phyloP scores from a whole-genome alignment of 2,888 invertebrate species.

The Athetis lepigone region DNA sequence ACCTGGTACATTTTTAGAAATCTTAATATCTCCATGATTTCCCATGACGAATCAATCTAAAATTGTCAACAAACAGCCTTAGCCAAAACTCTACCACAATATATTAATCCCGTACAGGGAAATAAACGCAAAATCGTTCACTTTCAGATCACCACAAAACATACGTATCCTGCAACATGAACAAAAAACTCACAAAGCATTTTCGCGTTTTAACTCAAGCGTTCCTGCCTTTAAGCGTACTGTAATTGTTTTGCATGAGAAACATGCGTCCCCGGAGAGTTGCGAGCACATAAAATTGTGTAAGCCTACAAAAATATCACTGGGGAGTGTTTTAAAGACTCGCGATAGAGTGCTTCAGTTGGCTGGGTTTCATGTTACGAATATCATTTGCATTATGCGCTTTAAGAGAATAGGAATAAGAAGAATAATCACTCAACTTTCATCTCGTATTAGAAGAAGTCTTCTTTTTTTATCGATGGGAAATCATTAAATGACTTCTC shows the following conservation, averaged over 20 bases:
- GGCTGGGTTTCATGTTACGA: constrained; percentile 24
- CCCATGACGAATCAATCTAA: too few relatives aligned
- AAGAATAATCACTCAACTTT: constrained; percentile 17
- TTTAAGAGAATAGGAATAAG: constrained; percentile 8
- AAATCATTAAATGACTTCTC: too few relatives aligned
- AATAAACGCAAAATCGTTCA: too few relatives aligned
- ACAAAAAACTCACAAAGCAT: constrained; percentile 59
- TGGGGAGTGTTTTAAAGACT: constrained; percentile 60
- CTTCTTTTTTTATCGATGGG: too few relatives aligned
- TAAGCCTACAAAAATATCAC: constrained; percentile 58
- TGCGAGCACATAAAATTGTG: constrained; percentile 58
- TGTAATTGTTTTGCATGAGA: constrained; percentile 65
- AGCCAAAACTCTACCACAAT: not conserved
- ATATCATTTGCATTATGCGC: not conserved
- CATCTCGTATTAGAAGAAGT: too few relatives aligned
- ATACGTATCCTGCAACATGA: constrained; percentile 18
- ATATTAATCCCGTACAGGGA: too few relatives aligned
- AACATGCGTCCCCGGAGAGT: constrained; percentile 56
- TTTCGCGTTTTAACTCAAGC: constrained; percentile 58
- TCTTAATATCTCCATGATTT: too few relatives aligned
- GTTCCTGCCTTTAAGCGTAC: constrained; percentile 59
- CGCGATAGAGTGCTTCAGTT: constrained; percentile 38
- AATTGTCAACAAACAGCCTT: not conserved
- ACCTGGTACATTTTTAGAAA: too few relatives aligned
- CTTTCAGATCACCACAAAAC: constrained; percentile 45